Evolutionary conservation across 2,113 vertebrate genomes (phyloP).

Genomic region (rat (Rattus norvegicus)): GRCr8 NC_086029.1:54237001-54237500

Average conservation of each 20-base stretch:
- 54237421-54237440: background rate
- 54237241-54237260: too few relatives aligned
- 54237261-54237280: too few relatives aligned
- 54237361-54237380: background rate
- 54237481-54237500: background rate
- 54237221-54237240: background rate
- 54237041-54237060: background rate
- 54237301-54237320: background rate
- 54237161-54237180: background rate
- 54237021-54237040: background rate
- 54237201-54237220: background rate
- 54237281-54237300: background rate
- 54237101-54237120: background rate
- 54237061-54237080: background rate
- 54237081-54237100: background rate
- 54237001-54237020: constrained; percentile 4
- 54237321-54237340: background rate
- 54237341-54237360: background rate
- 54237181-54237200: background rate
- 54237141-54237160: background rate
- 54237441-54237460: background rate
- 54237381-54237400: background rate
- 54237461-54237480: background rate
- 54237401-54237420: background rate
- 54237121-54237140: background rate